Conservation (phyloP, 2,113 vertebrate genomes). For the Atlantisia rogersi region DNA sequence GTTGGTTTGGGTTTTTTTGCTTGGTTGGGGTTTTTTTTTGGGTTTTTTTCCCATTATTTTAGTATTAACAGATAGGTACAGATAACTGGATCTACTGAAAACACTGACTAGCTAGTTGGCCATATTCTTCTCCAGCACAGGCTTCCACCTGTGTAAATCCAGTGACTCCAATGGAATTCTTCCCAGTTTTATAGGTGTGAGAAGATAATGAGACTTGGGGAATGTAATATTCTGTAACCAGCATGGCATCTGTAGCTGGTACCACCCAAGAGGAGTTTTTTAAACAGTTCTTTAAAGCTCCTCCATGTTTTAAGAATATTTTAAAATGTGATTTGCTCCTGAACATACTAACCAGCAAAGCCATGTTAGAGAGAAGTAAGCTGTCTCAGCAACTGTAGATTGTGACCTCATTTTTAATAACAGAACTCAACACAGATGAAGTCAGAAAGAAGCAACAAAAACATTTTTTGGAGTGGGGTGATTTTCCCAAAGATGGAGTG, state of each 20-base stretch:
- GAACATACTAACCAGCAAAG: background rate
- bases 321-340: background rate
- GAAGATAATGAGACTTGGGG: background rate
- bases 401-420: background rate
- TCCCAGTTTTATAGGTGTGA: conserved; percentile 33
- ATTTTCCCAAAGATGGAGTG: background rate
- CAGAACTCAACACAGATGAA: background rate
- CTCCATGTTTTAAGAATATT: conserved; percentile 35
- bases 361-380: background rate
- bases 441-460: background rate
- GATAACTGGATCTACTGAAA: background rate
- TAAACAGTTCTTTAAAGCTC: conserved; percentile 29
- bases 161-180: conserved; percentile 9
- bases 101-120: background rate
- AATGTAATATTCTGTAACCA: conserved; percentile 57
- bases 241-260: conserved; percentile 40
- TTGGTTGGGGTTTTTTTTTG: background rate
- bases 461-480: background rate
- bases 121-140: background rate
- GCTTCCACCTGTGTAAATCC: background rate
- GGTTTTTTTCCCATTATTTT: background rate
- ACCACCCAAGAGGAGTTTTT: conserved; percentile 34
- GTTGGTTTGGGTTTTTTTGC: background rate
- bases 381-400: background rate
- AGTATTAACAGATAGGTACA: background rate